Base-by-base conservation (phyloP, 1,140 invertebrate genomes). In the Olivierus martensii region DNA sequence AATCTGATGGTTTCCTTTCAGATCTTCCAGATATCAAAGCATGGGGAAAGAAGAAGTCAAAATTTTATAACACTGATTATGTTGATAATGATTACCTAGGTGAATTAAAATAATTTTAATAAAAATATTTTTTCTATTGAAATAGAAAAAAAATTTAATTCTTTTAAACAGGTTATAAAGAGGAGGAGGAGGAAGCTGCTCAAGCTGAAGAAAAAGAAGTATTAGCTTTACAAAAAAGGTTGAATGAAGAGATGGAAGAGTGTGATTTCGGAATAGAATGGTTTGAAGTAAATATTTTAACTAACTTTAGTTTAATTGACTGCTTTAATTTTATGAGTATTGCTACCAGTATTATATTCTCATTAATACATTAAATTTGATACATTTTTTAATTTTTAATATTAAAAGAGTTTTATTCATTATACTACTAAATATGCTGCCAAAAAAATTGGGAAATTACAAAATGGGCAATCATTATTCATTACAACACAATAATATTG, bases 1-100 rank as follows among this genome's bases (percentile, higher is more conserved):
- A 14, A 28, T 17, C 3, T 15, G 14, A 52, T 37, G 53, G 46
- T 44, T 19, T 53, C 49, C 48, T 18, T 38, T 38, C 57, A 44
- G 75, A 78, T 59, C 68, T 90, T 41, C 85, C 85, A 6, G 77
- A 88, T 67, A 74, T 76, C 11, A 81, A 81, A 71, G 84, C 85
- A 17, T 93, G 90, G 89, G 88, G 89, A 11, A 79, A 79, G 61
- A 82, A 82, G 54, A 83, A 82, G 59, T 77, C 70, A 58, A 73
- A 75, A 39, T 94, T 80, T 68, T 90, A 89, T 68, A 80, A 81
- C 42, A 85, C 87, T 1, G 87, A 91, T 73, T 90, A 86, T 69
- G 79, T 89, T 14, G 87, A 91, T 73, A 75, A 81, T 59, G 87
- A 91, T 71, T 87, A 28, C 9, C 9, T 28, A 28, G 28, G 28